Evolutionary conservation across 2,113 vertebrate species (phyloP).

Genomic region (Gorilla gorilla): DNA sequence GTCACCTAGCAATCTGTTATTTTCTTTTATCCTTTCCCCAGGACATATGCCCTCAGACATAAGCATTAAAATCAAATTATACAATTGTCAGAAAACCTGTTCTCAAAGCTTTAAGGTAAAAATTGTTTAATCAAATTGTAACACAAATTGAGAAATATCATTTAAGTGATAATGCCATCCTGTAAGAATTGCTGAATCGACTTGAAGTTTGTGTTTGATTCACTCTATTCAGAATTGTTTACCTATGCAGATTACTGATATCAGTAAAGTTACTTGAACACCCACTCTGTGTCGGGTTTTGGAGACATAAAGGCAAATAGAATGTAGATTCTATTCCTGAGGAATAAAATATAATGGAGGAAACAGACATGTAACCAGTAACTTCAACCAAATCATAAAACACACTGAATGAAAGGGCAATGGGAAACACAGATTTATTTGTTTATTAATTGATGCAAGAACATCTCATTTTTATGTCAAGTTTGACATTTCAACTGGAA

Average conservation of each 20-base stretch:
- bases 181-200: background rate
- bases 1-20: background rate
- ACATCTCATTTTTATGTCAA: background rate
- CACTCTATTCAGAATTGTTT: background rate
- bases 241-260: background rate
- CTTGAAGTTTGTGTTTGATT: conserved; percentile 4
- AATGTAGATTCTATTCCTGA: background rate
- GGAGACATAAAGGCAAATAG: background rate
- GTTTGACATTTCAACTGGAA: background rate
- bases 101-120: background rate
- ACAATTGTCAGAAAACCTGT: background rate
- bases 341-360: background rate
- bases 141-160: background rate
- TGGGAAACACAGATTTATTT: background rate
- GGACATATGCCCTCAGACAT: background rate
- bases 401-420: background rate
- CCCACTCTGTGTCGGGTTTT: background rate
- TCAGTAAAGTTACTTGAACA: background rate
- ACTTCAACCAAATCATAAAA: background rate
- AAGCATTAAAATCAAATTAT: background rate
- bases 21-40: background rate
- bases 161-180: background rate
- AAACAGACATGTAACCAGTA: background rate
- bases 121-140: background rate
- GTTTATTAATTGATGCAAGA: background rate